Conservation (phyloP, 2,113 vertebrate genomes). For the Gavia stellata region DNA sequence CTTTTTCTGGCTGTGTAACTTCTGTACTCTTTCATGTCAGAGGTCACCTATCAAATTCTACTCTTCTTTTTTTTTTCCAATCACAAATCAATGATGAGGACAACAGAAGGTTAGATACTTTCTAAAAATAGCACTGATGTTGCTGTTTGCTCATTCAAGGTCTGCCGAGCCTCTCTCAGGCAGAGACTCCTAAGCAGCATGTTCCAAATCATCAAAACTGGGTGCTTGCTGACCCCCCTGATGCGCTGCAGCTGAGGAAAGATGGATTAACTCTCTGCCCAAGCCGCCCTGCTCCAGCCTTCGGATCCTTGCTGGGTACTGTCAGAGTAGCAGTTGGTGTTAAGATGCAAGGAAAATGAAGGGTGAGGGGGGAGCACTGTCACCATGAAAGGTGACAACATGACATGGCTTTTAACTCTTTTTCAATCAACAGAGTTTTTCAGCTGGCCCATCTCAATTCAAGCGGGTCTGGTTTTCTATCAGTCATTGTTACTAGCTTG, state of each 20-base stretch:
- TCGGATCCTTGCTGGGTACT: neutral
- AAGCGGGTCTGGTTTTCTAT: neutral
- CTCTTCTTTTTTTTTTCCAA: neutral
- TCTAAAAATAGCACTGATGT: constrained; percentile 26
- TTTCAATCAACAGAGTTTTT: neutral
- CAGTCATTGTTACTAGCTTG: neutral
- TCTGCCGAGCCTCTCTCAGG: neutral
- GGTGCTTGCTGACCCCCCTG: neutral
- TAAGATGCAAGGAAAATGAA: neutral
- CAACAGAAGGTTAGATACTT: constrained; percentile 37
- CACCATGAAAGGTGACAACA: neutral
- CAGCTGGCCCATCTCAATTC: neutral
- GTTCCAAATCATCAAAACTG: neutral
- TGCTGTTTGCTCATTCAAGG: constrained; percentile 16
- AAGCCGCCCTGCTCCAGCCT: neutral
- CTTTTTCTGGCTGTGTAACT: neutral
- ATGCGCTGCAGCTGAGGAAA: neutral
- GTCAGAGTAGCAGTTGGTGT: neutral
- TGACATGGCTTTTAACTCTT: neutral
- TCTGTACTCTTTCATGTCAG: neutral
- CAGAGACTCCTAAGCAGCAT: neutral
- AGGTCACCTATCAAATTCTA: neutral
- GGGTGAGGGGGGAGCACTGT: neutral
- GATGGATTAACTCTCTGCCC: neutral
- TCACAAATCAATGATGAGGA: constrained; percentile 52